These are phyloP conservation scores for Sturnira hondurensis DNA, from an alignment of 2,113 vertebrate species.

Conservation along the genomic window DNA sequence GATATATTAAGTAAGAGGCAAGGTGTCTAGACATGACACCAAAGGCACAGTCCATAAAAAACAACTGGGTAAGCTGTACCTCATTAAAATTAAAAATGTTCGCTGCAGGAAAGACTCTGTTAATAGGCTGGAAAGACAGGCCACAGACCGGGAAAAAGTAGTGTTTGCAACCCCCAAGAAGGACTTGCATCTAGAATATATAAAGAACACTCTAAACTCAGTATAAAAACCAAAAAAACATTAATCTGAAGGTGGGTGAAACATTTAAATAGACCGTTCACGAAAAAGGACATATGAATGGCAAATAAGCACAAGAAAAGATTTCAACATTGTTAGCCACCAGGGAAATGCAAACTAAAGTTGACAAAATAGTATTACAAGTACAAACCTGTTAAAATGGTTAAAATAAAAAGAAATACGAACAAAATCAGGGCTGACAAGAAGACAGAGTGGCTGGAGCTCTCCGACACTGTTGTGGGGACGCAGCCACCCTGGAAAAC, in stretches of 20 bases:
- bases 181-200: background rate
- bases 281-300: background rate
- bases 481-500: background rate
- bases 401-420: background rate
- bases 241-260: background rate
- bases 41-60: background rate
- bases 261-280: background rate
- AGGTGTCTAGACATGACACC: background rate
- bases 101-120: no score
- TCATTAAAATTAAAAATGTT: background rate
- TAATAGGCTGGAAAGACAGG: no score
- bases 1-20: background rate
- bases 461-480: background rate
- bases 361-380: background rate
- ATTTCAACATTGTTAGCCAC: rapidly evolving
- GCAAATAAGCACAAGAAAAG: background rate
- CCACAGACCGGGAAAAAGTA: no score
- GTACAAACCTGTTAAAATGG: background rate
- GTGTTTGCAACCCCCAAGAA: no score
- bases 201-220: background rate
- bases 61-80: background rate
- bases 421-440: background rate
- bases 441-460: no score
- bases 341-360: background rate
- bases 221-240: background rate